Conservation (phyloP, 1,140 invertebrate species). For the Aporrectodea caliginosa region DNA sequence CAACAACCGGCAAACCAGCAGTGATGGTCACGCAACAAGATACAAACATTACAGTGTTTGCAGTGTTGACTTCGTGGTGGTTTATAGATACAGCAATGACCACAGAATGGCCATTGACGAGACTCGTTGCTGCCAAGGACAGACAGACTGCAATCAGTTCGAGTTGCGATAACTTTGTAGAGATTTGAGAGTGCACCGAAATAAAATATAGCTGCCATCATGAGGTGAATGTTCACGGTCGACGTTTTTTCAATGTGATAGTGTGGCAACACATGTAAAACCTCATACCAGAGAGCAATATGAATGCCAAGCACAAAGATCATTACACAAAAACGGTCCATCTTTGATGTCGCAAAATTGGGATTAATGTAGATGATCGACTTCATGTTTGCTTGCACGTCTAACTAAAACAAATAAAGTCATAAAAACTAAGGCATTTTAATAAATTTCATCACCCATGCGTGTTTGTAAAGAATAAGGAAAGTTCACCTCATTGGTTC, state of each 20-base stretch:
- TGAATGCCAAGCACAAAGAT: slow-evolving; percentile 13
- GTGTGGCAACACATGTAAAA: slow-evolving; percentile 20
- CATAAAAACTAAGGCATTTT: too few species aligned
- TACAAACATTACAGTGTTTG: slow-evolving; percentile 18
- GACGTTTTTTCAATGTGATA: slow-evolving; percentile 1
- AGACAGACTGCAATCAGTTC: neutral
- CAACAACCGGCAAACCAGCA: slow-evolving; percentile 14
- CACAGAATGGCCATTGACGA: neutral
- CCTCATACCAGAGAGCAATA: slow-evolving; percentile 20
- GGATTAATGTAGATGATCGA: too few species aligned
- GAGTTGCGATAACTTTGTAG: slow-evolving; percentile 9
- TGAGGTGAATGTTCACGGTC: neutral
- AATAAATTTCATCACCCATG: too few species aligned
- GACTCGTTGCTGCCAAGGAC: neutral
- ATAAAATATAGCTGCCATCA: slow-evolving; percentile 9
- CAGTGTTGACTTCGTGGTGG: slow-evolving; percentile 21
- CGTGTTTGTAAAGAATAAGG: too few species aligned
- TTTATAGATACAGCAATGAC: neutral
- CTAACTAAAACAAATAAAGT: too few species aligned
- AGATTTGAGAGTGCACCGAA: slow-evolving; percentile 14
- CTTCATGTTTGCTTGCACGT: too few species aligned
- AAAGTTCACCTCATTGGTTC: too few species aligned
- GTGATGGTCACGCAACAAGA: slow-evolving; percentile 13
- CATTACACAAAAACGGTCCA: slow-evolving; percentile 4
- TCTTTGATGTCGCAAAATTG: slow-evolving; percentile 16